These are phyloP conservation scores for Vulpes vulpes DNA, from an alignment of 2,113 vertebrate genomes.

Conservation along the genomic window DNA sequence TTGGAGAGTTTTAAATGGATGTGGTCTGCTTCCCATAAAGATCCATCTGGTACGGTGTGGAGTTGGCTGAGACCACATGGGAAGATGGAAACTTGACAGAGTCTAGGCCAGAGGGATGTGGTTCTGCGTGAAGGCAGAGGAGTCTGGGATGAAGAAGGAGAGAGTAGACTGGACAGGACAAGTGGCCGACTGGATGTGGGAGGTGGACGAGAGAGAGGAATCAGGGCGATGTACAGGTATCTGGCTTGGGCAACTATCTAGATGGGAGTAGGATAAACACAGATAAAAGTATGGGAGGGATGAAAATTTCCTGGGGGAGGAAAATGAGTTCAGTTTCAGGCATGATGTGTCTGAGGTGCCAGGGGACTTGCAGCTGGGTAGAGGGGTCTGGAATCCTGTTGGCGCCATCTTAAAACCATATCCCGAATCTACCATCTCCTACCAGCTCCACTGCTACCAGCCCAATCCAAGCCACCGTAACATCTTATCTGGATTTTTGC, in stretches of 20 bases:
- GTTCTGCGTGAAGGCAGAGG: neutral
- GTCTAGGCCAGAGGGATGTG: neutral
- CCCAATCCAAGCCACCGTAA: neutral
- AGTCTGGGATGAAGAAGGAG: neutral
- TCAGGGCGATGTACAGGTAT: neutral
- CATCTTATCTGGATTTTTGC: neutral
- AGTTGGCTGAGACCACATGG: neutral
- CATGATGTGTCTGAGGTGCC: neutral
- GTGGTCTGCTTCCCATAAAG: neutral
- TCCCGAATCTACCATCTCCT: neutral
- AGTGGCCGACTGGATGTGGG: fast-evolving
- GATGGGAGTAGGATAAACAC: too few species aligned
- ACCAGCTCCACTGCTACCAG: neutral
- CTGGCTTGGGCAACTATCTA: neutral
- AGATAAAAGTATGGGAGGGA: neutral
- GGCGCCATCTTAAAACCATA: neutral
- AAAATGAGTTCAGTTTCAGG: neutral
- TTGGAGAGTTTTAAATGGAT: neutral
- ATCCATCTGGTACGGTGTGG: neutral
- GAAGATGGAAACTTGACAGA: neutral
- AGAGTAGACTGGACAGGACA: neutral
- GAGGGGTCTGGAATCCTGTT: neutral
- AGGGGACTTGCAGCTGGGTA: neutral
- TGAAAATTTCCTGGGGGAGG: neutral
- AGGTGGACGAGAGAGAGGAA: neutral